phyloP scores from a whole-genome alignment of 2,797 vertebrate genomes.

The Leptoclinus maculatus region DNA sequence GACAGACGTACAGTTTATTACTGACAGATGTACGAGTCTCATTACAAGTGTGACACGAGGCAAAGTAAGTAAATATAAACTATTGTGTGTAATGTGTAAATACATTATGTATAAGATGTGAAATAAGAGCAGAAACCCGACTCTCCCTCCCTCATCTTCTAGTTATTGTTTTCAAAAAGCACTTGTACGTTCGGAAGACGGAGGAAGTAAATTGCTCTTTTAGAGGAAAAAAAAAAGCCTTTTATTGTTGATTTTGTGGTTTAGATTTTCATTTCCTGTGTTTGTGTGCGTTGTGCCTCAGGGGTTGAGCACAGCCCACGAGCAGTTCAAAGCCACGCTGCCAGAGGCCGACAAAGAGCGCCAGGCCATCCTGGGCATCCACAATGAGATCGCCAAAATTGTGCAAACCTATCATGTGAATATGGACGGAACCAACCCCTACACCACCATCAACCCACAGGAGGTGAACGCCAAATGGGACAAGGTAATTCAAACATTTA shows the following conservation, averaged over 20 bases:
- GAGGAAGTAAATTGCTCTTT: not conserved
- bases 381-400: constrained; percentile 97
- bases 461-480: constrained; percentile 99
- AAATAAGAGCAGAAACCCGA: not conserved
- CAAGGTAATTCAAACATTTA: constrained; percentile 85
- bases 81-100: not conserved
- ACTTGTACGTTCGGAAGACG: not conserved
- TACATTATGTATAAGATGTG: not conserved
- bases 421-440: constrained; percentile 95
- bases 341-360: constrained; percentile 97
- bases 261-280: not conserved
- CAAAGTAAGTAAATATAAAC: not conserved
- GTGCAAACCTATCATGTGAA: constrained; percentile 98
- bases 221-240: not conserved
- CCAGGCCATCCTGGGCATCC: constrained; percentile 95
- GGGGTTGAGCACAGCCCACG: constrained; percentile 96
- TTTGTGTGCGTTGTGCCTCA: constrained; percentile 64
- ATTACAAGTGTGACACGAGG: not conserved
- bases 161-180: not conserved
- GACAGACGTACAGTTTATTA: not conserved
- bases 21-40: not conserved
- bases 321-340: constrained; percentile 98
- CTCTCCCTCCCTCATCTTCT: not conserved
- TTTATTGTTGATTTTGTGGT: not conserved
- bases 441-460: constrained; percentile 95